Conservation (phyloP, 2,888 invertebrate genomes). For the Thelaira solivaga region DNA sequence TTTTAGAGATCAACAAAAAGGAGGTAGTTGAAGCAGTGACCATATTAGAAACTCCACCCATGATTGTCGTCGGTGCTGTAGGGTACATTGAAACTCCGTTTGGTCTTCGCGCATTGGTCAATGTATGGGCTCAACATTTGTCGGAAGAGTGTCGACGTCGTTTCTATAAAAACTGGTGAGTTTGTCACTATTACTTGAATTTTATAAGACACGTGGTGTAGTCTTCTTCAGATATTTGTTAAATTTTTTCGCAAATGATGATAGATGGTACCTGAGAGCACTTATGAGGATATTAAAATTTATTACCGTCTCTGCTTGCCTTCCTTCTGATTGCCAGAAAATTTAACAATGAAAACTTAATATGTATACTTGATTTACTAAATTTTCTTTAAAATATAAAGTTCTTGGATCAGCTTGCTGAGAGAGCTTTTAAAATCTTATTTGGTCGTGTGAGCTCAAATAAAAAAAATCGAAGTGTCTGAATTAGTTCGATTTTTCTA, state of each 20-base stretch:
- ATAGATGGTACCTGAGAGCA: conserved; percentile 75
- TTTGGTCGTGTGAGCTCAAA: conserved; percentile 75
- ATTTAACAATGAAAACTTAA: conserved; percentile 29
- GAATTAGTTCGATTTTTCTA: neutral
- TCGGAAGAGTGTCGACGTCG: conserved; percentile 98
- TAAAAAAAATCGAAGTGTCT: neutral
- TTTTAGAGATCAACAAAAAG: conserved; percentile 99
- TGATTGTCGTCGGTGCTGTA: conserved; percentile 97
- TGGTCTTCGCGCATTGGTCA: conserved; percentile 95
- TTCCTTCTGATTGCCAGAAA: conserved; percentile 75
- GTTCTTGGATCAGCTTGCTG: conserved; percentile 83
- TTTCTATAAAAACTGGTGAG: conserved; percentile 99
- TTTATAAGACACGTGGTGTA: conserved; percentile 48
- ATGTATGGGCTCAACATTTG: conserved; percentile 99
- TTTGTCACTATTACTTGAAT: conserved; percentile 64
- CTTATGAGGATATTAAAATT: conserved; percentile 67
- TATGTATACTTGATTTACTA: conserved; percentile 59
- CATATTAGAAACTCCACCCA: conserved; percentile 97
- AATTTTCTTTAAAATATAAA: conserved; percentile 68
- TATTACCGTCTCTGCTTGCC: conserved; percentile 76
- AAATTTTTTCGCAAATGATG: conserved; percentile 70
- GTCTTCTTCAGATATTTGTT: conserved; percentile 2
- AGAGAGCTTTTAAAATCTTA: conserved; percentile 80
- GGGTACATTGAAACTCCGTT: conserved; percentile 99
- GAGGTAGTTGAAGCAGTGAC: conserved; percentile 99